Conservation (phyloP, 2,888 invertebrate species). For the Cordilura impudica region DNA sequence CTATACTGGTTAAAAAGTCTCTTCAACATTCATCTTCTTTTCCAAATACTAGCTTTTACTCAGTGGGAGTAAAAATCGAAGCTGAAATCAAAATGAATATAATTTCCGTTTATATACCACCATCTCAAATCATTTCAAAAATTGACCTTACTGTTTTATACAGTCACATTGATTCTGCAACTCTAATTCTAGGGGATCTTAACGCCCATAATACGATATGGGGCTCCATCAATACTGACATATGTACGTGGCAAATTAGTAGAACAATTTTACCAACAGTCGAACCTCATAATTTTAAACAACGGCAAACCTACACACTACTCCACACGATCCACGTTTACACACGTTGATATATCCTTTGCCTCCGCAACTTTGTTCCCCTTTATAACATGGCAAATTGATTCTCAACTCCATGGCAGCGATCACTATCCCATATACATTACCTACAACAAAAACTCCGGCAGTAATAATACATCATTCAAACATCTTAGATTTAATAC, state of each 20-base stretch:
- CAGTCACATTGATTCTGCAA: not conserved
- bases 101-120: too few species aligned
- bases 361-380: conserved; percentile 5
- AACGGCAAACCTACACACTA: conserved; percentile 24
- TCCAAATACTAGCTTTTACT: too few species aligned
- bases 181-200: conserved; percentile 12
- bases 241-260: too few species aligned
- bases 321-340: conserved; percentile 22
- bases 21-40: conserved; percentile 18
- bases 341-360: conserved; percentile 35
- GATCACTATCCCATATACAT: conserved; percentile 31
- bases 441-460: not conserved
- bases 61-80: too few species aligned
- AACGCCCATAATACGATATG: conserved; percentile 20
- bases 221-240: not conserved
- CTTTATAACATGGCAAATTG: conserved; percentile 22
- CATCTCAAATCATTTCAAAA: not conserved
- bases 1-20: conserved; percentile 28
- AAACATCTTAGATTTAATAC: conserved; percentile 6
- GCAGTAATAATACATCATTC: not conserved
- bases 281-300: too few species aligned
- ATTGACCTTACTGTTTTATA: not conserved
- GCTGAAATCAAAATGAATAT: too few species aligned
- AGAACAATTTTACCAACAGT: too few species aligned
- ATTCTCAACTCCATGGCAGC: conserved; percentile 30